Base-by-base conservation (phyloP, 2,797 vertebrate genomes). In the Cyprinella venusta region DNA sequence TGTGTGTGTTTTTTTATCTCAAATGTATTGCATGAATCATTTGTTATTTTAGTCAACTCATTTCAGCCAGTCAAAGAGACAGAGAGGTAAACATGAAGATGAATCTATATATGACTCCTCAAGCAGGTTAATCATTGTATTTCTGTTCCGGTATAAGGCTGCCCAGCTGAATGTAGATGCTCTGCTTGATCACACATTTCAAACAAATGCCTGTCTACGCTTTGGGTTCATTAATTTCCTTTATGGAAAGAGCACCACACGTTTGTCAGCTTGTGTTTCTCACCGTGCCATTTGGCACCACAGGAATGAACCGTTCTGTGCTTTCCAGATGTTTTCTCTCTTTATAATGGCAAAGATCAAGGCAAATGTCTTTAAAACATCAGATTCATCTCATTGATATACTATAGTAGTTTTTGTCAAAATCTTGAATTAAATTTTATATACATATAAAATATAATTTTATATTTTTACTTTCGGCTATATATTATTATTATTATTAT, bases 251-350 rank as follows among this genome's bases (percentile, higher is more conserved):
- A 59, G 45, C 24, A 5, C 6, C 40, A 64, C 52, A 19, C 40
- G 61, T 6, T 45, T 59, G 61, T 26, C 79, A 77, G 67, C 42
- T 63, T 68, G 76, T 54, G 52, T 72, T 61, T 36, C 36, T 40
- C 52, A 52, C 68, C 61, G 79, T 45, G 79, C 77, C 75, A 76
- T 77, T 86, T 78, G 19, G 40, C 77, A 40, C 52, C 6, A 16
- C 6, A 52, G 45, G 76, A 63, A 83, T 70, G 24, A n/a, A 76
- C 48, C 80, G 85, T 84, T 36, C 80, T 86, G 63, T 15, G 21
- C 69, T 71, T 80, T 83, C 54, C 81, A 83, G 69, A 75, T 85
- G 80, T 38, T 72, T 89, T 40, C 5, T 12, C 21, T 86, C 76
- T 81, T 84, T 67, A 71, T 69, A 65, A 81, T 77, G 24, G 13